Evolutionary conservation across 2,888 invertebrate species (phyloP).

Genomic region (Clostera curtula): DNA sequence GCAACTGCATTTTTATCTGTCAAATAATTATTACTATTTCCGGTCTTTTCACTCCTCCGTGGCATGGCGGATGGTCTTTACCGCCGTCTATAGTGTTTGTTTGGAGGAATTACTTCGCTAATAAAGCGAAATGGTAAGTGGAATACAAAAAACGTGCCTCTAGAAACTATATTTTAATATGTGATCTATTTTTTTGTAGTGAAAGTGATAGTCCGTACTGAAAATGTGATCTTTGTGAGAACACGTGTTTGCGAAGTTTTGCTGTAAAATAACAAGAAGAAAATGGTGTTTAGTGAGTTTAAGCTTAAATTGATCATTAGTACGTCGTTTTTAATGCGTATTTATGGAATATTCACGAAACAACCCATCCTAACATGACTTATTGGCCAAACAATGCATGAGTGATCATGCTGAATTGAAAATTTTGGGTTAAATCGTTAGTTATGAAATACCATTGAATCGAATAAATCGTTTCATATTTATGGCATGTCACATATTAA

Average conservation of each 20-base stretch:
- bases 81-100: conserved; percentile 62
- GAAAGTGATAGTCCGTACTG: conserved; percentile 25
- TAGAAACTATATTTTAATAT: conserved; percentile 12
- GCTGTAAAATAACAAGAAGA: conserved; percentile 7
- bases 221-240: conserved; percentile 14
- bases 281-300: conserved; percentile 15
- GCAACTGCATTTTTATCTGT: conserved; percentile 47
- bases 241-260: conserved; percentile 31
- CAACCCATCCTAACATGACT: too few species aligned
- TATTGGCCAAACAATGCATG: too few species aligned
- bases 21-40: conserved; percentile 46
- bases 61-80: conserved; percentile 73
- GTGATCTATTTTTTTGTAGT: conserved; percentile 31
- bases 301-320: conserved; percentile 5
- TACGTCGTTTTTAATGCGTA: background rate
- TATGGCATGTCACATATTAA: too few species aligned
- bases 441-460: too few species aligned
- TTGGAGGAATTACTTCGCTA: conserved; percentile 65
- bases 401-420: too few species aligned
- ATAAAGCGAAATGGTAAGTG: conserved; percentile 70
- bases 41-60: conserved; percentile 74
- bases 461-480: too few species aligned
- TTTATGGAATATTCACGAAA: too few species aligned
- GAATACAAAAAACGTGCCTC: conserved; percentile 24
- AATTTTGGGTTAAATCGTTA: too few species aligned